These are phyloP conservation scores for Plagodis dolabraria DNA, from an alignment of 2,888 invertebrate genomes.

Conservation along the genomic window DNA sequence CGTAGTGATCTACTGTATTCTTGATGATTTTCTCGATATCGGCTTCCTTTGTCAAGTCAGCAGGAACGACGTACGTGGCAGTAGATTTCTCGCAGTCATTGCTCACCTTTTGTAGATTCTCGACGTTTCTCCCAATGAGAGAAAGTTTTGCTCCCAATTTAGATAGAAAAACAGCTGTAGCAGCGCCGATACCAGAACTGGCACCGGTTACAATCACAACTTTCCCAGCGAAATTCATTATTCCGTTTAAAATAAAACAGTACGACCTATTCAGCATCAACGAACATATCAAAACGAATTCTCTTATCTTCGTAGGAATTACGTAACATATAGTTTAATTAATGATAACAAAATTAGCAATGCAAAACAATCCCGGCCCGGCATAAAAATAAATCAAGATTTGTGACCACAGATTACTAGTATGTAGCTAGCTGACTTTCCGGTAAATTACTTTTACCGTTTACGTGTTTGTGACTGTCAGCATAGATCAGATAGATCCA, in stretches of 20 bases:
- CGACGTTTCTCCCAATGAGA: slow-evolving; percentile 87
- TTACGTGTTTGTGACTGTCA: too few species aligned
- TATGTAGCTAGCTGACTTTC: too few species aligned
- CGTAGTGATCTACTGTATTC: slow-evolving; percentile 89
- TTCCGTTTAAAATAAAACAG: neutral
- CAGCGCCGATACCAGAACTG: slow-evolving; percentile 94
- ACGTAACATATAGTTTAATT: neutral
- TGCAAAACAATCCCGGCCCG: slow-evolving; percentile 1
- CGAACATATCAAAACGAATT: slow-evolving; percentile 21
- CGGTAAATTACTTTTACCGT: too few species aligned
- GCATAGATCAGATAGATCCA: too few species aligned
- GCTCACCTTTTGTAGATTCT: slow-evolving; percentile 83
- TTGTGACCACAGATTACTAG: too few species aligned
- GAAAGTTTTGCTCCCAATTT: slow-evolving; percentile 90
- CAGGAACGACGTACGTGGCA: slow-evolving; percentile 85
- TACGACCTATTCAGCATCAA: neutral
- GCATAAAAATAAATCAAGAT: too few species aligned
- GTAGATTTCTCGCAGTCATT: slow-evolving; percentile 68
- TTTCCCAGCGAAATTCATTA: slow-evolving; percentile 88
- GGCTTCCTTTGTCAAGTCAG: slow-evolving; percentile 89
- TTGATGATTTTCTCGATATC: slow-evolving; percentile 90
- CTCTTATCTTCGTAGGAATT: slow-evolving; percentile 43
- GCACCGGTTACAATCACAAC: slow-evolving; percentile 92
- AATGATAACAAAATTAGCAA: slow-evolving; percentile 19
- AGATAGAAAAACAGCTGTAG: slow-evolving; percentile 91